Evolutionary conservation across 2,888 invertebrate genomes (phyloP), one percentile per base, ranked within the genome.

Genomic region (Netelia inedita): DNA sequence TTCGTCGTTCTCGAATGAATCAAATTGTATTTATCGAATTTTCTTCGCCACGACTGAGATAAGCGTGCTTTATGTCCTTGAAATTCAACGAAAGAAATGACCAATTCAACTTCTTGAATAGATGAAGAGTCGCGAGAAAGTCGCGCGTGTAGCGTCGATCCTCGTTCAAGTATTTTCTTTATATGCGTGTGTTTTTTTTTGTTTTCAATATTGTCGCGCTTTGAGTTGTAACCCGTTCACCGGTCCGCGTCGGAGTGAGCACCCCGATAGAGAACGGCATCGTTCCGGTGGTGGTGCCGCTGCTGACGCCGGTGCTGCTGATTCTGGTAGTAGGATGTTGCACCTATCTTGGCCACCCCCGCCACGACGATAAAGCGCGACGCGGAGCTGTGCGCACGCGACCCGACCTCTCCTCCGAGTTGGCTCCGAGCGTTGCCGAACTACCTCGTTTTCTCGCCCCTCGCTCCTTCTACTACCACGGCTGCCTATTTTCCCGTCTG

Each of bases 231-330:
- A 88, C 90, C 89, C 91, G 92, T 90, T 92, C 90, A 91, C 91
- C 92, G 91, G 92, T 90, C 92, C 91, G 90, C 90, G 90, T 91
- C 89, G 88, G 90, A 93, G 89, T 93, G 92, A 92, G 88, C 86
- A 79, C 79, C 86, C 79, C 86, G 87, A 63, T 35, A 35, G 59
- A 28, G 59, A 65, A 19, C 72, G 23, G 75, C 73, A 81, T 80
- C 81, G 69, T 59, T 65, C 57, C 23, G 81, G 57, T n/a, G 61
- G 11, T 72, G 65, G 55, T 68, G 23, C 41, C 79, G 82, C 65
- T 50, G 53, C 72, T 89, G 89, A 71, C 55, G 79, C 72, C 65
- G 66, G 66, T 61, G 61, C 69, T 66, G 41, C 69, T 76, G n/a
- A 82, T 66, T 63, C 71, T 35, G 35, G 35, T 71, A 57, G 57